Conservation (phyloP, 2,113 vertebrate genomes). For the Pelvicachromis taeniatus region DNA sequence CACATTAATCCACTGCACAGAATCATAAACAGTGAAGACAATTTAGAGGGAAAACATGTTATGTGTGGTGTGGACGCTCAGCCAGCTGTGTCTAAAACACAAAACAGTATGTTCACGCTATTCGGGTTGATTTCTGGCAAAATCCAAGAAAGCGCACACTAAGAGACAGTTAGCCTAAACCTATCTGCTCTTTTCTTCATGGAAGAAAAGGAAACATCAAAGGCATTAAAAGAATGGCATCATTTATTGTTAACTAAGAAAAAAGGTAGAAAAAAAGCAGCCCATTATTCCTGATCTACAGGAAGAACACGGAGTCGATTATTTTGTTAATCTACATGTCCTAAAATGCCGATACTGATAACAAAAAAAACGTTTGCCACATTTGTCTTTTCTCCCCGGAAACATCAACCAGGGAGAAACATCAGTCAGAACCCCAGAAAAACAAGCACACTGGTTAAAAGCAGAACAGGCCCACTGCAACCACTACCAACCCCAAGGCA, state of each 20-base stretch:
- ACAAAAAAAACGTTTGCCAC: neutral
- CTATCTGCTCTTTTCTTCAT: neutral
- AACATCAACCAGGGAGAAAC: constrained; percentile 17
- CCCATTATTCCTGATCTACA: neutral
- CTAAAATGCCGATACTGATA: neutral
- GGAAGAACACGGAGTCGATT: neutral
- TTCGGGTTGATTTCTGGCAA: neutral
- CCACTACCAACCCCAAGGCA: constrained; percentile 58
- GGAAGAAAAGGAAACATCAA: neutral
- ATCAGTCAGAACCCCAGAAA: constrained; percentile 29
- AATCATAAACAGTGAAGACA: neutral
- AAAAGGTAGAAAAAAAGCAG: neutral
- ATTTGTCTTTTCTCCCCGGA: neutral
- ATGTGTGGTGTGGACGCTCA: neutral
- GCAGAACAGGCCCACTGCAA: constrained; percentile 67
- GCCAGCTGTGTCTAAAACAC: neutral
- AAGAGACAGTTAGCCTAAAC: neutral
- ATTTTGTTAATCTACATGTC: neutral
- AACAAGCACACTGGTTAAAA: constrained; percentile 62
- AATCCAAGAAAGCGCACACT: neutral
- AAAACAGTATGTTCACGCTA: neutral
- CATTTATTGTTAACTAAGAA: neutral
- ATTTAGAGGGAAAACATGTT: neutral
- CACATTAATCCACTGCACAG: neutral
- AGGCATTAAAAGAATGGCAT: neutral